phyloP scores from a whole-genome alignment of 2,113 vertebrate genomes.

The Sterna hirundo region DNA sequence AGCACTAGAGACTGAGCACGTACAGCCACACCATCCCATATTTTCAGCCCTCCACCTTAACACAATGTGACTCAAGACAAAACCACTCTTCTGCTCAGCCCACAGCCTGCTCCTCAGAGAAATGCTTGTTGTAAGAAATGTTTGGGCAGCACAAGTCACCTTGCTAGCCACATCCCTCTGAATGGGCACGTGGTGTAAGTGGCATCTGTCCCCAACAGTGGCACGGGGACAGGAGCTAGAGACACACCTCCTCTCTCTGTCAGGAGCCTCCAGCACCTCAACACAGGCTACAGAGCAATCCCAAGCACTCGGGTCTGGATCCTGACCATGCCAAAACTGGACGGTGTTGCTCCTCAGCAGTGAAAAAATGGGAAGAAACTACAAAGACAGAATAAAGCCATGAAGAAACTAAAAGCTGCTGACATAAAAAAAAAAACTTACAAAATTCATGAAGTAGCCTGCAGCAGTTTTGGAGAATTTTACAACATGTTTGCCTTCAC shows the following conservation, averaged over 20 bases:
- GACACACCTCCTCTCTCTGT: not conserved
- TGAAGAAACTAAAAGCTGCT: not conserved
- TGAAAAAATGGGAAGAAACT: not conserved
- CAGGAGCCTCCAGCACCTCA: not conserved
- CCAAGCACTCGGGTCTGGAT: not conserved
- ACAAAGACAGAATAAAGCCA: not conserved
- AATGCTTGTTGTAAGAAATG: not conserved
- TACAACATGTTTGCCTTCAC: not conserved
- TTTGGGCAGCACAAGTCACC: not conserved
- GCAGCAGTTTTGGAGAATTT: not conserved
- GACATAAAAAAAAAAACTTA: not conserved
- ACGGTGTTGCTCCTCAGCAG: not conserved
- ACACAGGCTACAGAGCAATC: not conserved
- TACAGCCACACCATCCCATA: not conserved
- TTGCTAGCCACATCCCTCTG: not conserved
- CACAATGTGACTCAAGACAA: not conserved
- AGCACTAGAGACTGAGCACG: not conserved
- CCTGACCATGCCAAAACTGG: not conserved
- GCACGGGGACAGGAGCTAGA: not conserved
- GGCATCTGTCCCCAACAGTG: not conserved
- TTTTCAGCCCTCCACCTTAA: not conserved
- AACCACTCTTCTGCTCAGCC: not conserved
- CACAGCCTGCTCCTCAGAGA: not conserved
- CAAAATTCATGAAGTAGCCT: not conserved
- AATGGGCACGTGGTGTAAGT: accelerated